Percentiles rank a stretch among this genome's conserved stretches.
phyloP scores from a whole-genome alignment of 92 coral and sea anemone species.

The Epizoanthus stellaris region DNA sequence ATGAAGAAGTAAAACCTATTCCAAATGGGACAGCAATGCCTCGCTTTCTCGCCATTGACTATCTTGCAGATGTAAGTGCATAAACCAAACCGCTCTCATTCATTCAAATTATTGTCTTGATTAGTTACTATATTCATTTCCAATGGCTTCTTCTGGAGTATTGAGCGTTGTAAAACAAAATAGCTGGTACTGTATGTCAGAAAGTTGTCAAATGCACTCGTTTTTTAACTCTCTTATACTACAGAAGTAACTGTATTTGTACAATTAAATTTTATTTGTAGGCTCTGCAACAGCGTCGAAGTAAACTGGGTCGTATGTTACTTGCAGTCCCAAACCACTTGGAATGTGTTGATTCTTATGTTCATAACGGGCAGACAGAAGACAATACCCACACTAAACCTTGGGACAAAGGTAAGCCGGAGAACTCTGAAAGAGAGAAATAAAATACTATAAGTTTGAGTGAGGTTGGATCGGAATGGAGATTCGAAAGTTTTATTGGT shows the following conservation, averaged over 20 bases:
- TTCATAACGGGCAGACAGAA: constrained; percentile 63
- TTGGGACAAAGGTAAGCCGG: constrained; percentile 63
- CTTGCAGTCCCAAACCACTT: constrained; percentile 78
- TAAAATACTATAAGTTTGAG: not conserved
- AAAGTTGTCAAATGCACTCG: not conserved
- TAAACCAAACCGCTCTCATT: too few species aligned
- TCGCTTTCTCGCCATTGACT: constrained; percentile 76
- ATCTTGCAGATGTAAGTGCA: constrained; percentile 72
- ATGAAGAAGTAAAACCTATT: not conserved
- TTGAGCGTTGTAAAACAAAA: too few species aligned
- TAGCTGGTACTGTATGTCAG: not conserved
- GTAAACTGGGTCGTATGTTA: constrained; percentile 63
- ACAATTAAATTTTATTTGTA: constrained; percentile 4
- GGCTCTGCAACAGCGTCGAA: constrained; percentile 74
- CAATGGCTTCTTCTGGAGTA: too few species aligned
- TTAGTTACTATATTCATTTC: not conserved
- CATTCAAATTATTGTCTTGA: not conserved
- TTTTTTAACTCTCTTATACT: not conserved
- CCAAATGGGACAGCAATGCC: constrained; percentile 69
- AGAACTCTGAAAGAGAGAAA: not conserved
- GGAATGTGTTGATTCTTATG: constrained; percentile 72
- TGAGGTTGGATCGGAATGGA: not conserved
- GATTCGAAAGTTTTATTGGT: too few species aligned
- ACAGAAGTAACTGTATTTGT: not conserved
- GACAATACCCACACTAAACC: constrained; percentile 40